Percentiles rank a stretch among this genome's conserved stretches.
Conservation (phyloP, 35 echinoderm and acorn worm genomes). For the Anneissia japonica region DNA sequence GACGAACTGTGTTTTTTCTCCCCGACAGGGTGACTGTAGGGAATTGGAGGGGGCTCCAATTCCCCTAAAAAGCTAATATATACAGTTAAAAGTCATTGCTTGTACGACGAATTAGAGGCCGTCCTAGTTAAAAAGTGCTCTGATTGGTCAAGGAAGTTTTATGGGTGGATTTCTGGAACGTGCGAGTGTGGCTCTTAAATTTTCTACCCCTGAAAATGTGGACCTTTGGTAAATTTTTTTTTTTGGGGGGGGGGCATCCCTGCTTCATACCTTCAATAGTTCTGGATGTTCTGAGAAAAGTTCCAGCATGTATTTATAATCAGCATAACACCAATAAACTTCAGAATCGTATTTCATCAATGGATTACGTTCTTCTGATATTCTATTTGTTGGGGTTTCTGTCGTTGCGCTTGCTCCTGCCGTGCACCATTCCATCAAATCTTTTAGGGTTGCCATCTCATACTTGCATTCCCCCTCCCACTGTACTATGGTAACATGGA, state of each 20-base stretch:
- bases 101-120: background rate
- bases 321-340: constrained; percentile 83
- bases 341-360: constrained; percentile 31
- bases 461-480: constrained; percentile 55
- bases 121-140: too few species aligned
- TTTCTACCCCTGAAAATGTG: too few species aligned
- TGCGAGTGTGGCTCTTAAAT: background rate
- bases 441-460: constrained; percentile 45
- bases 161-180: background rate
- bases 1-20: too few species aligned
- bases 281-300: constrained; percentile 52
- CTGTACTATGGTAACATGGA: background rate
- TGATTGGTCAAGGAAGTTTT: background rate
- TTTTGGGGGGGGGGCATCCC: background rate
- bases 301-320: constrained; percentile 80
- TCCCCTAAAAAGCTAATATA: background rate
- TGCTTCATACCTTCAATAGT: constrained; percentile 37
- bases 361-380: constrained; percentile 20
- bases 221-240: too few species aligned
- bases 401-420: background rate
- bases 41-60: too few species aligned
- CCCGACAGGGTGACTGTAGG: too few species aligned
- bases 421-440: constrained; percentile 65
- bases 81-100: background rate
- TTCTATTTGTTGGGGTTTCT: background rate